Percentiles rank a stretch among this genome's conserved stretches.
These are phyloP conservation scores for Montipora sp. DNA, from an alignment of 64 coral and sea anemone species.

Conservation along the genomic window DNA sequence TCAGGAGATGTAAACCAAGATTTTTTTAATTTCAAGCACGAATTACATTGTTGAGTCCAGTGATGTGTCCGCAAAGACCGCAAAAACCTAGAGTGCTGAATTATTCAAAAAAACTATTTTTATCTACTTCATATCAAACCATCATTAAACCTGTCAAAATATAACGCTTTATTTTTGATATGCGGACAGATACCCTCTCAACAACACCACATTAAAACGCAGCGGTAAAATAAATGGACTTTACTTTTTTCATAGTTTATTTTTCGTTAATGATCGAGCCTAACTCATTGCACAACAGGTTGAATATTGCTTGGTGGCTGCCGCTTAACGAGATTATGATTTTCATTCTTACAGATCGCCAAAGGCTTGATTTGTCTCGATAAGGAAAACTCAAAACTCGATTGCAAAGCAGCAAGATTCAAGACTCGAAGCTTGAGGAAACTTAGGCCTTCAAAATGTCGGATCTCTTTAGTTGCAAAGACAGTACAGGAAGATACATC, in stretches of 20 bases:
- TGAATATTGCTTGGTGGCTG: too few relatives aligned
- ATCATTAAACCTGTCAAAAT: background rate
- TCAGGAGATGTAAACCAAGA: too few relatives aligned
- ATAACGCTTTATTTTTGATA: background rate
- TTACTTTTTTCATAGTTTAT: too few relatives aligned
- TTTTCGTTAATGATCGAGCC: too few relatives aligned
- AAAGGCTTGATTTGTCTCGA: background rate
- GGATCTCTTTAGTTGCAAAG: constrained; percentile 35
- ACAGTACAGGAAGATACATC: constrained; percentile 22
- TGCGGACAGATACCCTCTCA: background rate
- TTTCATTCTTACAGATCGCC: background rate
- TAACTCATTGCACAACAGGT: too few relatives aligned
- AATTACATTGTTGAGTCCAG: too few relatives aligned
- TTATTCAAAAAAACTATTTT: background rate
- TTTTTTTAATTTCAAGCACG: too few relatives aligned
- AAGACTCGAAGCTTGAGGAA: background rate
- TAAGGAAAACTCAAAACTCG: background rate
- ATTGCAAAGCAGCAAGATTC: background rate
- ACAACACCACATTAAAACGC: background rate
- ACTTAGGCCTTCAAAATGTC: background rate
- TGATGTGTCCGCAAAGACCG: background rate
- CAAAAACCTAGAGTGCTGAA: background rate
- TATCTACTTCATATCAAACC: background rate
- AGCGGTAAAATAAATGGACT: background rate
- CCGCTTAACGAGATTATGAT: constrained; percentile 11